Base-by-base conservation (phyloP, 2,888 invertebrate genomes). In the Chrysolina americana region DNA sequence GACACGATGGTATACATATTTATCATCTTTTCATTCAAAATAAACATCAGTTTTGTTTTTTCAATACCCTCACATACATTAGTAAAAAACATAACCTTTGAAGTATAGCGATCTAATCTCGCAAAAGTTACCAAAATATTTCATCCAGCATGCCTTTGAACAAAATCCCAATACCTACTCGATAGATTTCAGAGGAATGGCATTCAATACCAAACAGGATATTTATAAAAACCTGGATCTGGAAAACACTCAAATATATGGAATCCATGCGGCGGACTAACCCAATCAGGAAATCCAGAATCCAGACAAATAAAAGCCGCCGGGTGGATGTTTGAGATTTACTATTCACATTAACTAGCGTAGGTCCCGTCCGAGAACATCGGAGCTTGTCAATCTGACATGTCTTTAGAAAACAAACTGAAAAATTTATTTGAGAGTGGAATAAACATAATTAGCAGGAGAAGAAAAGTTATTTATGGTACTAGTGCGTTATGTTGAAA, bases 161-260 rank as follows among this genome's bases (percentile, higher is more conserved):
- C 19, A 28, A 47, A 41, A 71, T 71, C 59, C 44, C 28, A 6
- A 56, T 65, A 71, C n/a, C n/a, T n/a, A n/a, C 59, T 59, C 44
- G 65, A 71, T 65, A 47, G 17, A 71, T 41, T 65, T 28, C 21
- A 15, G 44, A 41, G 71, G 47, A 64, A 64, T 15, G 56, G 48
- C 64, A 59, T 48, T n/a, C 71, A 66, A 71, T 66, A 71, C 48
- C 65, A 11, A 2, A 62, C 66, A 41, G 71, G 59, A 71, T 66
- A 62, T 66, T 66, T 56, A 56, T 44, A 65, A 71, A 71, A 71
- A 66, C 66, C 71, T 13, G 36, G 66, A 28, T 66, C 48, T 66
- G 28, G 66, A 44, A 71, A 71, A 65, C 56, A 71, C 71, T 71
- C 71, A 71, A 66, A 71, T 71, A 71, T 66, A 71, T 71, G 59